Base-by-base conservation (phyloP, 2,797 vertebrate species). In the Bucorvus abyssinicus region DNA sequence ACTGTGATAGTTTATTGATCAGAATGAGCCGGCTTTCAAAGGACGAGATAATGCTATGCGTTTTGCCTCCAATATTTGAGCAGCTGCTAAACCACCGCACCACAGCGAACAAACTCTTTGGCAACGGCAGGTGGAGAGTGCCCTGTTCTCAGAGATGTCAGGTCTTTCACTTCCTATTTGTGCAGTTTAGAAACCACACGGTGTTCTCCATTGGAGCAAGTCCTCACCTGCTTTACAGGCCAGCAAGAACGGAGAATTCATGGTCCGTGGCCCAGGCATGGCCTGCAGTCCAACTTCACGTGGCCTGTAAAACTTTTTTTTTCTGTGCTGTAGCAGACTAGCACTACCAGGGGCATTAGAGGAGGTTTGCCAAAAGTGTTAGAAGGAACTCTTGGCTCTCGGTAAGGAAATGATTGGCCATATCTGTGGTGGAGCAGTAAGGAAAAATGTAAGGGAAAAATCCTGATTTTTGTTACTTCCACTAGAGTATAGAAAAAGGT, bases 1-100 rank as follows among this genome's bases (percentile, higher is more conserved):
- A 84, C 56, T 60, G 70, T 74, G 26, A 83, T 91, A 87, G 76
- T 55, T 97, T 94, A 84, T 96, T 94, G 94, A 94, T 96, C 67
- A 92, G 88, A 89, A 36, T 60, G 56, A 88, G 26, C 7, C 36
- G 82, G 2, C 45, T 67, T 88, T 83, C 70, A 79, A 69, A 89
- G 49, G 19, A 95, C 42, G 74, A 90, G 61, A 81, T 65, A 74
- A 85, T 65, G n/a, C 59, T 63, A 50, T 83, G 61, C 27, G 71
- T 96, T 96, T 94, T 67, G 80, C 64, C 79, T 93, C 67, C 0
- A 9, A 26, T 90, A 23, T 56, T 86, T 73, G 44, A 84, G 34
- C 40, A 55, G 22, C 83, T 84, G 53, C 73, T 75, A 21, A 77
- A 78, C 26, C n/a, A 36, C 53, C 32, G 23, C 36, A 42, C 5